Evolutionary conservation across 2,113 vertebrate genomes (phyloP).

Genomic region (Halcyon senegalensis): DNA sequence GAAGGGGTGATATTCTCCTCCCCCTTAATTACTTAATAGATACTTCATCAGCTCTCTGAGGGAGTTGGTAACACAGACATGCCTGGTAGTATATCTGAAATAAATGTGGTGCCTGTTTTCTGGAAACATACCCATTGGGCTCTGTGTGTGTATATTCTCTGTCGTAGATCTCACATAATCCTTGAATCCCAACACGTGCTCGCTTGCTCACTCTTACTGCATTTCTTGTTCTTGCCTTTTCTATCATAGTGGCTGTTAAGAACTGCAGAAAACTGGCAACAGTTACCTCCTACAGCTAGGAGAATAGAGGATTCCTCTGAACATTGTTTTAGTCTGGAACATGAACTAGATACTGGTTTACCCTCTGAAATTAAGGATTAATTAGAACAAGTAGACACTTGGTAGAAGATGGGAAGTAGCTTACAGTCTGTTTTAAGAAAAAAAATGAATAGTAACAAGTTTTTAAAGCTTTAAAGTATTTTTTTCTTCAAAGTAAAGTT

Average conservation of each 20-base stretch:
- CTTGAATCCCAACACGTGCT: not conserved
- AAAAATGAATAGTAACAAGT: not conserved
- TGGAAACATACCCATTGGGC: not conserved
- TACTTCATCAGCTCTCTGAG: not conserved
- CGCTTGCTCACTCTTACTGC: not conserved
- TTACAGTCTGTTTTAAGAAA: not conserved
- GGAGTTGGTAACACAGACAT: not conserved
- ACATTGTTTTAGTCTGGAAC: not conserved
- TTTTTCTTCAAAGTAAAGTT: not conserved
- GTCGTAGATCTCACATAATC: not conserved
- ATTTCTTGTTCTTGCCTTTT: slow-evolving; percentile 42
- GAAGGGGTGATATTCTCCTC: not conserved
- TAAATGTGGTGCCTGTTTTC: not conserved
- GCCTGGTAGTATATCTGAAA: not conserved
- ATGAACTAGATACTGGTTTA: not conserved
- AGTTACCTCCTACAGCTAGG: not conserved
- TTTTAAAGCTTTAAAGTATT: not conserved
- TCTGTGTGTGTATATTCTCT: not conserved
- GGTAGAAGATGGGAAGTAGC: not conserved
- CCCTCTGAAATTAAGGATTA: not conserved
- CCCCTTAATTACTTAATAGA: not conserved
- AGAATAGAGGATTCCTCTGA: not conserved
- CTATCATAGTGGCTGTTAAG: not conserved
- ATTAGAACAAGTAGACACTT: not conserved
- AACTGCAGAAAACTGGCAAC: slow-evolving; percentile 2